These are phyloP conservation scores for Pelvicachromis taeniatus DNA, from an alignment of 2,113 vertebrate genomes.

Conservation along the genomic window DNA sequence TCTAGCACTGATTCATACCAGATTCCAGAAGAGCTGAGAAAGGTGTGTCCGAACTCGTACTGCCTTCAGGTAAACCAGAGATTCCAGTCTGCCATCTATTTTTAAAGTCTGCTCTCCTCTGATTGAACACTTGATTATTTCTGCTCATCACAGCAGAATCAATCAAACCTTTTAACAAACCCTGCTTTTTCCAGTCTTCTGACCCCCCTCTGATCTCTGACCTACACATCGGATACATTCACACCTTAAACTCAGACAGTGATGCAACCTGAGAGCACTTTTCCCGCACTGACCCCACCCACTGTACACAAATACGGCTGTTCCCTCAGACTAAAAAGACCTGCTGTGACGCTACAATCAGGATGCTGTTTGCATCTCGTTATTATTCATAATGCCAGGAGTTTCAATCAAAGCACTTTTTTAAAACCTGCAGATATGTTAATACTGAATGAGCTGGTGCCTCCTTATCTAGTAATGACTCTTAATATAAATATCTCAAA, in stretches of 20 bases:
- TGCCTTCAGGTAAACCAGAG: not conserved
- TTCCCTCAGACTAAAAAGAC: not conserved
- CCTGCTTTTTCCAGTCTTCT: not conserved
- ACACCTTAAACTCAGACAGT: not conserved
- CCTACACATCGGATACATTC: slow-evolving; percentile 12
- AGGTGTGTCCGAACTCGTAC: slow-evolving; percentile 31
- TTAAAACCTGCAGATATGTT: not conserved
- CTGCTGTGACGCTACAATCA: not conserved
- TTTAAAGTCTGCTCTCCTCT: not conserved
- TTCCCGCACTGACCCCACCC: not conserved
- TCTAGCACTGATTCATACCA: not conserved
- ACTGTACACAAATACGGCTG: not conserved
- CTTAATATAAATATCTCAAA: not conserved
- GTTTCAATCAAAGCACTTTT: too few relatives aligned
- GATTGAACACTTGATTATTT: not conserved
- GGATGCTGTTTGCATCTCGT: not conserved
- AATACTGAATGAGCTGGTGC: not conserved
- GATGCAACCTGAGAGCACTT: not conserved
- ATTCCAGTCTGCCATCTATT: not conserved
- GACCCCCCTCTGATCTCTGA: not conserved
- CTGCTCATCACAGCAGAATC: not conserved
- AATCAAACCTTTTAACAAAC: not conserved
- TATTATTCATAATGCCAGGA: not conserved
- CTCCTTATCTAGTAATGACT: not conserved
- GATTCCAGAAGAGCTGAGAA: slow-evolving; percentile 28